These are phyloP conservation scores for Fulica atra DNA, from an alignment of 2,113 vertebrate genomes.

Conservation along the genomic window DNA sequence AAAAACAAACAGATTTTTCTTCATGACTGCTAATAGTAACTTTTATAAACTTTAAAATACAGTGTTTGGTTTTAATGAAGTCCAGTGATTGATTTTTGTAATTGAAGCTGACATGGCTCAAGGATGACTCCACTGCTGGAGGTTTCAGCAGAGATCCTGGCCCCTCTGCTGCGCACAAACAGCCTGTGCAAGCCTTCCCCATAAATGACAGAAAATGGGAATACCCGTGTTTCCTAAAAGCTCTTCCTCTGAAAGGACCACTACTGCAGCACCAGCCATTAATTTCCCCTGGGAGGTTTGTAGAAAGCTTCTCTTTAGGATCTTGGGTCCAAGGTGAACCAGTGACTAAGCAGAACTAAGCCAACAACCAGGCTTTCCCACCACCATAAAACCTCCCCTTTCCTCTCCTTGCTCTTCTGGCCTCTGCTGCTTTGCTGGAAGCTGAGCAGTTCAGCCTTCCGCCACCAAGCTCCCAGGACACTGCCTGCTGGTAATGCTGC, in stretches of 20 bases:
- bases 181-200: background rate
- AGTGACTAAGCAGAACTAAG: background rate
- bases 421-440: background rate
- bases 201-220: background rate
- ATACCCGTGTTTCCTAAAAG: background rate
- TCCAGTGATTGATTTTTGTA: slow-evolving; percentile 13
- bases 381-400: background rate
- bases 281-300: background rate
- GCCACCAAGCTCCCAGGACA: background rate
- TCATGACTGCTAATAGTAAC: slow-evolving; percentile 45
- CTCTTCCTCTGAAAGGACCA: background rate
- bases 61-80: slow-evolving; percentile 22
- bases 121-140: background rate
- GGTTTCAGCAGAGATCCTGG: background rate
- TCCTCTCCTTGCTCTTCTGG: background rate
- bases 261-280: background rate
- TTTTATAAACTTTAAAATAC: slow-evolving; percentile 41
- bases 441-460: background rate
- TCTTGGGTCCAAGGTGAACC: background rate
- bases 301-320: background rate
- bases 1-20: slow-evolving; percentile 46
- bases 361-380: background rate
- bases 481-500: background rate
- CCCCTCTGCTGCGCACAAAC: background rate
- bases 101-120: background rate